Percentiles rank a stretch among this genome's conserved stretches.
phyloP scores from a whole-genome alignment of 2,113 vertebrate species.

The Hippocampus mohnikei region DNA sequence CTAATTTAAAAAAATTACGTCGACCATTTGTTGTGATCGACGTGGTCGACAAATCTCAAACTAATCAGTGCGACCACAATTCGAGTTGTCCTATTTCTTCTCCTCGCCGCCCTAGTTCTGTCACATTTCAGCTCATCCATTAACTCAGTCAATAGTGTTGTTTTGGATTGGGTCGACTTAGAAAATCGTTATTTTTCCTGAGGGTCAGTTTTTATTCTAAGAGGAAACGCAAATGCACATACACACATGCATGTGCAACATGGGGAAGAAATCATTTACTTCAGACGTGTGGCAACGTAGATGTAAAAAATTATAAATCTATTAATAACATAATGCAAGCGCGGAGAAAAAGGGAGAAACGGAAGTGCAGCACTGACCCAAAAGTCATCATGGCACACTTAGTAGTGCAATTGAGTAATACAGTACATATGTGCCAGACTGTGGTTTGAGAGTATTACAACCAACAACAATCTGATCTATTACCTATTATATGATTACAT shows the following conservation, averaged over 20 bases:
- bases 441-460: too few species aligned
- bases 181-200: slow-evolving; percentile 2
- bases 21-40: too few species aligned
- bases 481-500: too few species aligned
- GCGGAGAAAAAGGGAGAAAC: too few species aligned
- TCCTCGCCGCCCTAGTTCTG: neutral
- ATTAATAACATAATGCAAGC: neutral
- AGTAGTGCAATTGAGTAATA: too few species aligned
- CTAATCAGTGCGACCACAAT: neutral
- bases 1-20: too few species aligned
- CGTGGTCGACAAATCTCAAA: neutral
- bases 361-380: too few species aligned
- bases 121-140: neutral
- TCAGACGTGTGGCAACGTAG: neutral
- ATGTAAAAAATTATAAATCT: neutral
- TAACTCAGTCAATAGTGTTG: neutral
- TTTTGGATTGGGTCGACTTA: neutral
- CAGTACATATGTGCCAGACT: too few species aligned
- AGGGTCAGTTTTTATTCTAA: neutral
- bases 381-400: too few species aligned
- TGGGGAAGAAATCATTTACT: neutral
- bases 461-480: too few species aligned
- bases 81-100: neutral
- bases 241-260: neutral
- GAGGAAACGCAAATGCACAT: neutral